These are phyloP conservation scores for Pimpla rufipes DNA, from an alignment of 2,888 invertebrate genomes.

Conservation along the genomic window DNA sequence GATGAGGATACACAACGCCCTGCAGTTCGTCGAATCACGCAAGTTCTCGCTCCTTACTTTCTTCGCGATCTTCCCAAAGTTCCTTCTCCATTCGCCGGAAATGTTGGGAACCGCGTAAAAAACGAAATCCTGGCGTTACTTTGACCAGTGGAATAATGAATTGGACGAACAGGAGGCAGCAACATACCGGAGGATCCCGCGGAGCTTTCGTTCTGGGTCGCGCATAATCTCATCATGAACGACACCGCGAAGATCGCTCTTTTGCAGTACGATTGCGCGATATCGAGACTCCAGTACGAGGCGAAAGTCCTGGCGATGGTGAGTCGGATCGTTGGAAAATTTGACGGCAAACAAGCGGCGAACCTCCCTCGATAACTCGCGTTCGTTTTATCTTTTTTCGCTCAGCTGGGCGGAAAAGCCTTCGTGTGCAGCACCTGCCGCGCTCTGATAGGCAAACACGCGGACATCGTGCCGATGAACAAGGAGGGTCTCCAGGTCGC, in stretches of 20 bases:
- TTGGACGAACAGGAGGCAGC: slow-evolving; percentile 81
- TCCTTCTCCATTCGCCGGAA: too few relatives aligned
- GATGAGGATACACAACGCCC: slow-evolving; percentile 82
- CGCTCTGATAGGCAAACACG: slow-evolving; percentile 87
- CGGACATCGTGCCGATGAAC: slow-evolving; percentile 93
- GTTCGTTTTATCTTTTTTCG: slow-evolving; percentile 33
- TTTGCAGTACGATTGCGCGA: slow-evolving; percentile 89
- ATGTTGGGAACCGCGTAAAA: too few relatives aligned
- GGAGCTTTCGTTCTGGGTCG: slow-evolving; percentile 93
- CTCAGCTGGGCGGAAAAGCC: slow-evolving; percentile 72
- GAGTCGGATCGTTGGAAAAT: slow-evolving; percentile 8
- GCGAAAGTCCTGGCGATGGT: slow-evolving; percentile 86
- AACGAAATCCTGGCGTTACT: too few relatives aligned
- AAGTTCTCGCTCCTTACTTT: slow-evolving; percentile 53
- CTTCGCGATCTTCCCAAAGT: too few relatives aligned
- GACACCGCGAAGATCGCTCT: slow-evolving; percentile 88
- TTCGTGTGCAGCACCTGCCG: slow-evolving; percentile 87
- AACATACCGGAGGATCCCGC: slow-evolving; percentile 89
- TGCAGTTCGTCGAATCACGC: slow-evolving; percentile 81
- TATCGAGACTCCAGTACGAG: slow-evolving; percentile 89
- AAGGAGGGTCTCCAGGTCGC: slow-evolving; percentile 92
- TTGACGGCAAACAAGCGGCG: too few relatives aligned
- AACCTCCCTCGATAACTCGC: background rate
- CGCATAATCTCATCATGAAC: slow-evolving; percentile 91
- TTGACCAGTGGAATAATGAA: background rate